Evolutionary conservation across 2,888 invertebrate species (phyloP), one percentile per base, ranked within the genome.

Genomic region (Nudaria mundana): DNA sequence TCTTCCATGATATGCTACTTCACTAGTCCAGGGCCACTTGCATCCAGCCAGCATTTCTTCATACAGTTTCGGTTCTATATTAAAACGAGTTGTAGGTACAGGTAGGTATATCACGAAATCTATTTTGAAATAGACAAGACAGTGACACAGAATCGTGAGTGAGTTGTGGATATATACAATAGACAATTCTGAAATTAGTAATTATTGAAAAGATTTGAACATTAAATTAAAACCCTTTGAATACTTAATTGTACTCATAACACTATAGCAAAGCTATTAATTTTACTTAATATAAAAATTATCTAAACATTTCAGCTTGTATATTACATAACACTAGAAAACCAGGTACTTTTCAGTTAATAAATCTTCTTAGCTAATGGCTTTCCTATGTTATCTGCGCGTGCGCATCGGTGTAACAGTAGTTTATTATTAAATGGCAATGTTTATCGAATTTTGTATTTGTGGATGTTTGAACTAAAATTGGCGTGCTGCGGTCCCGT

Each of bases 391-490:
- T 69, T 58, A 63, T 56, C 44, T 10, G 11, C 45, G 54, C 56
- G 55, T 46, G 49, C 53, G 44, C 49, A 54, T 54, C 57, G 50
- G 56, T 72, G 57, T 66, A 61, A 70, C 44, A 52, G 56, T 52
- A 59, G 53, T 49, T 60, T 63, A 58, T 58, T 58, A 45, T 44
- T 29, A 41, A 41, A 57, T 58, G 60, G 56, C 57, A 58, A 51
- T 58, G 53, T 65, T 60, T 42, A 50, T 51, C 26, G 43, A 38
- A 34, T 44, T 50, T 62, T 52, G n/a, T 44, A 43, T 47, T 41
- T 38, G 63, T 60, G 52, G 59, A 53, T 43, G 58, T 48, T 37
- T 44, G 40, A n/a, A 40, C 45, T 61, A 32, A 60, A 56, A 56
- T 49, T 58, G 48, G 33, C 45, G 26, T 15, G 22, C 45, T 37